Evolutionary conservation across 1,140 invertebrate species (phyloP), one percentile per base, ranked within the genome.

Genomic region (Halesus radiatus): DNA sequence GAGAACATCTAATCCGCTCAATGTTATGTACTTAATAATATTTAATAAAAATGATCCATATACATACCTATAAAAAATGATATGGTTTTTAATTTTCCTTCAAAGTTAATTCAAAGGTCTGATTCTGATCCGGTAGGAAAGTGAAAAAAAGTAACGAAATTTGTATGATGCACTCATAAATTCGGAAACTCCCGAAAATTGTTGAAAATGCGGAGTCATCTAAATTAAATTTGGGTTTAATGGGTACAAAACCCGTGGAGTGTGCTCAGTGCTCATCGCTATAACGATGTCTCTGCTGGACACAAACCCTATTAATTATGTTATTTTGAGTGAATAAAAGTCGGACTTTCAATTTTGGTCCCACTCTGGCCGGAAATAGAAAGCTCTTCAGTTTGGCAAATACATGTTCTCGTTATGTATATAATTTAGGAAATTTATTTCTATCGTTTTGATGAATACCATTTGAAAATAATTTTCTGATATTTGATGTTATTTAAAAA

Each of bases 221-320:
- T 10, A 45, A 45, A 13, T 45, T 13, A 45, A 79, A 81, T 81
- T 79, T 81, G n/a, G 20, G 66, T 60, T 77, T 66, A 78, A 81
- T 29, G 76, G 77, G n/a, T 81, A 56, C 74, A 54, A 78, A 54
- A 64, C 29, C 54, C 37, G 37, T 10, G 37, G 10, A 45, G 37
- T 45, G 37, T 45, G 37, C 37, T 32, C 32, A 32, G 4, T 50
- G 37, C 26, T 56, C 58, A 54, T 26, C 77, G 56, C 26, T 20
- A n/a, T 72, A 53, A 58, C 77, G 70, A 22, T 60, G 70, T 78
- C 76, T 81, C 72, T n/a, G 26, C 3, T 29, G 52, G 62, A 54
- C 80, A 58, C n/a, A 53, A 26, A 64, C 64, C 53, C 77, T 79
- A 81, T 81, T 81, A 81, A 81, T 81, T 76, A 70, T 76, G 56